phyloP scores from a whole-genome alignment of 2,113 vertebrate species.

The Xiphophorus couchianus region DNA sequence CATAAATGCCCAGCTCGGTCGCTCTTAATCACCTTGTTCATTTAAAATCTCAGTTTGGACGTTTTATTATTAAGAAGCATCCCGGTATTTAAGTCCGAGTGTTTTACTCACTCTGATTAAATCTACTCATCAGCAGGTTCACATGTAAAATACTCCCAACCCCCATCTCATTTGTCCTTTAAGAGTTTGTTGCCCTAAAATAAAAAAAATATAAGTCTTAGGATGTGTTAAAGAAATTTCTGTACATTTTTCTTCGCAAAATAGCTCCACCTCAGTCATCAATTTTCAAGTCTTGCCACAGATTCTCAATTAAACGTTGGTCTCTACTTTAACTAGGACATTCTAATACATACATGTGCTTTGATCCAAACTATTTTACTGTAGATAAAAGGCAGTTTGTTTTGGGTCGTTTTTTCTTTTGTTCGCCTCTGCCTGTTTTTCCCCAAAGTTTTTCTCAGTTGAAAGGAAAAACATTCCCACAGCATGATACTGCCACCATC shows the following conservation, averaged over 20 bases:
- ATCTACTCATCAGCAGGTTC: slow-evolving; percentile 33
- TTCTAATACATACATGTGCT: background rate
- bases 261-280: background rate
- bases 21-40: slow-evolving; percentile 97
- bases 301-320: background rate
- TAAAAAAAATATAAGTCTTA: background rate
- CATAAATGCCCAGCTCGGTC: slow-evolving; percentile 97
- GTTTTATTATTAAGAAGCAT: slow-evolving; percentile 85
- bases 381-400: background rate
- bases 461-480: background rate
- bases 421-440: background rate
- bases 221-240: background rate
- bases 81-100: slow-evolving; percentile 85
- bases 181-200: slow-evolving; percentile 25
- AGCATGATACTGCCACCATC: background rate
- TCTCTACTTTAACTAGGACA: background rate
- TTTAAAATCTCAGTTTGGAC: slow-evolving; percentile 94
- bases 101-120: slow-evolving; percentile 68
- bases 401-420: background rate
- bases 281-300: background rate
- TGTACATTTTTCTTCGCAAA: background rate
- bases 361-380: background rate
- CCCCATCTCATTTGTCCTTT: slow-evolving; percentile 17
- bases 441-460: background rate
- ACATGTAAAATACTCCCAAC: background rate